Evolutionary conservation across 2,797 vertebrate species (phyloP).

Genomic region (Peromyscus eremicus): DNA sequence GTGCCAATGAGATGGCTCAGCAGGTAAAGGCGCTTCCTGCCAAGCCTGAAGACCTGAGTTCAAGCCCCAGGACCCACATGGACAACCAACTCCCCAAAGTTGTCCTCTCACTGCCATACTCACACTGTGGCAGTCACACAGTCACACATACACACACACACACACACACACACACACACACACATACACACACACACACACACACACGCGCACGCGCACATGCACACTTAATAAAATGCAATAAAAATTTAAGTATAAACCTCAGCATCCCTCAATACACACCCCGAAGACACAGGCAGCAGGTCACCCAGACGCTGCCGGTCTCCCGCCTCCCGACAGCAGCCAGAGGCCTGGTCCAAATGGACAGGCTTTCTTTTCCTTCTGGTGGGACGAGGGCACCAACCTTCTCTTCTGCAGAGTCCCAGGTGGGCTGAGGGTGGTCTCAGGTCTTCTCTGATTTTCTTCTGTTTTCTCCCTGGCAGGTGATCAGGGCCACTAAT

Average conservation of each 20-base stretch:
- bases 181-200: not conserved
- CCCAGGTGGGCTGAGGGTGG: not conserved
- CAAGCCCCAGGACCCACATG: too few species aligned
- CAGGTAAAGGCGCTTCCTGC: too few species aligned
- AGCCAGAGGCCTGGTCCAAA: not conserved
- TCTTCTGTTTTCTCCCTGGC: constrained; percentile 6
- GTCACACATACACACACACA: not conserved
- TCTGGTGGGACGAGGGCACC: not conserved
- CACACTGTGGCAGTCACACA: too few species aligned
- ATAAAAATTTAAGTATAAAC: not conserved
- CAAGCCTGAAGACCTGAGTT: too few species aligned
- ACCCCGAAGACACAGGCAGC: not conserved
- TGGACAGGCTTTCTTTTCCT: not conserved
- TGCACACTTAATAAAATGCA: not conserved
- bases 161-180: not conserved
- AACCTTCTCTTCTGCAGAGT: not conserved
- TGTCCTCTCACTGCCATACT: too few species aligned
- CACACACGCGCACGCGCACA: not conserved
- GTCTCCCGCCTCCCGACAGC: not conserved
- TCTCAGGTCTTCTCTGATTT: not conserved
- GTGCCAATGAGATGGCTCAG: too few species aligned
- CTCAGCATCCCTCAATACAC: not conserved
- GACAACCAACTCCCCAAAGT: too few species aligned
- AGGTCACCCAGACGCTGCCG: not conserved
- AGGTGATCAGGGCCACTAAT: not conserved